Percentiles rank a stretch among this genome's conserved stretches.
phyloP scores from a whole-genome alignment of 2,888 invertebrate species.

The Elegia similella region DNA sequence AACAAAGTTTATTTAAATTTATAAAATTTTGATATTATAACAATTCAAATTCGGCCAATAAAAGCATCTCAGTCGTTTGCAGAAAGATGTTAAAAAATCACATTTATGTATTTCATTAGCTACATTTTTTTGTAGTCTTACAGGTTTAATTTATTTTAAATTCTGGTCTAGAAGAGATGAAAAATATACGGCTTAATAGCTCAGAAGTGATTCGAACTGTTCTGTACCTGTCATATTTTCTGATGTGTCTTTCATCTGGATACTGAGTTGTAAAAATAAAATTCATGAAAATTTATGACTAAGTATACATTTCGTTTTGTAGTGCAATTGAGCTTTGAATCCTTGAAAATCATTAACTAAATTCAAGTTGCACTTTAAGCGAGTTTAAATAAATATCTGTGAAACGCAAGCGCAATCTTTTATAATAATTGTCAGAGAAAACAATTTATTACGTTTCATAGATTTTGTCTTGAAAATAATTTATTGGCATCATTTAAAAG shows the following conservation, averaged over 20 bases:
- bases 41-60: slow-evolving; percentile 30
- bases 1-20: slow-evolving; percentile 26
- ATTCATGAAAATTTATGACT: no score
- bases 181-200: no score
- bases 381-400: not conserved
- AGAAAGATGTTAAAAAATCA: not conserved
- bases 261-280: no score
- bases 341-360: not conserved
- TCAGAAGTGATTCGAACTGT: no score
- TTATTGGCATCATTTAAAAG: slow-evolving; percentile 45
- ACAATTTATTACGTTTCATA: not conserved
- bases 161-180: no score
- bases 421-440: not conserved
- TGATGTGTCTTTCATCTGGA: no score
- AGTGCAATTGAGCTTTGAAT: no score
- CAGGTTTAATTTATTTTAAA: no score
- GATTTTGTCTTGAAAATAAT: slow-evolving; percentile 18
- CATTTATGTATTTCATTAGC: no score
- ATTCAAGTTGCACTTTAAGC: not conserved
- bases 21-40: slow-evolving; percentile 29
- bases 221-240: no score
- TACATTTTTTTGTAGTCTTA: no score
- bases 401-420: not conserved
- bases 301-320: no score
- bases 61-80: slow-evolving; percentile 27